Conservation (phyloP, 2,888 invertebrate genomes). For the Tethea ocularis region DNA sequence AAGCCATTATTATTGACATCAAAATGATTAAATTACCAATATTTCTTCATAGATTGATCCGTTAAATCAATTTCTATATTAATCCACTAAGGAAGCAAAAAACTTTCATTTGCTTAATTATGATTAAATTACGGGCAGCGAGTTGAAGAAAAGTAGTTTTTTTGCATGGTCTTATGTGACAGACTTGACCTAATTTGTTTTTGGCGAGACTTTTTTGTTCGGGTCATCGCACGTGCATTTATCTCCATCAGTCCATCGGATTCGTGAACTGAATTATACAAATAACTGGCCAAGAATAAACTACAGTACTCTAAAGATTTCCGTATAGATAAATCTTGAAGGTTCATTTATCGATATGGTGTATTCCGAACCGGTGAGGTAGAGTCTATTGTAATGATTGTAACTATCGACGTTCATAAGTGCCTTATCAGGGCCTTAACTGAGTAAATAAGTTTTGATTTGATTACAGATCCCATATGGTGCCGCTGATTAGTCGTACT, state of each 20-base stretch:
- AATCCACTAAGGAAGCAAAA: slow-evolving; percentile 4
- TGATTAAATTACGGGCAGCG: slow-evolving; percentile 38
- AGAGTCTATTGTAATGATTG: too few relatives aligned
- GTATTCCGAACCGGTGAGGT: too few relatives aligned
- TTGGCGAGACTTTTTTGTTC: slow-evolving; percentile 42
- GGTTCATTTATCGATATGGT: slow-evolving; percentile 1
- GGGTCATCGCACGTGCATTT: slow-evolving; percentile 62
- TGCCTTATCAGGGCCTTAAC: too few relatives aligned
- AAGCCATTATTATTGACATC: background rate
- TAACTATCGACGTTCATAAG: too few relatives aligned
- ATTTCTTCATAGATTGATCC: slow-evolving; percentile 4
- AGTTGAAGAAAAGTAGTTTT: slow-evolving; percentile 47
- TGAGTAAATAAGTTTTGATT: too few relatives aligned
- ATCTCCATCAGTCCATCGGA: slow-evolving; percentile 65
- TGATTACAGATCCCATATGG: background rate
- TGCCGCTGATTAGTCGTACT: background rate
- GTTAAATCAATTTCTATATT: slow-evolving; percentile 7
- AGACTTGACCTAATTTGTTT: slow-evolving; percentile 64
- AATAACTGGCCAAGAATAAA: slow-evolving; percentile 33
- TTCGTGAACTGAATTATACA: slow-evolving; percentile 52
- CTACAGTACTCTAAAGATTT: background rate
- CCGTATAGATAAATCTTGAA: slow-evolving; percentile 2
- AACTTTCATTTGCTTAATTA: slow-evolving; percentile 43
- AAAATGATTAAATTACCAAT: background rate
- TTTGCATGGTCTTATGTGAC: slow-evolving; percentile 42